Evolutionary conservation across 2,797 vertebrate species (phyloP).

Genomic region (Triplophysa bombifrons): DNA sequence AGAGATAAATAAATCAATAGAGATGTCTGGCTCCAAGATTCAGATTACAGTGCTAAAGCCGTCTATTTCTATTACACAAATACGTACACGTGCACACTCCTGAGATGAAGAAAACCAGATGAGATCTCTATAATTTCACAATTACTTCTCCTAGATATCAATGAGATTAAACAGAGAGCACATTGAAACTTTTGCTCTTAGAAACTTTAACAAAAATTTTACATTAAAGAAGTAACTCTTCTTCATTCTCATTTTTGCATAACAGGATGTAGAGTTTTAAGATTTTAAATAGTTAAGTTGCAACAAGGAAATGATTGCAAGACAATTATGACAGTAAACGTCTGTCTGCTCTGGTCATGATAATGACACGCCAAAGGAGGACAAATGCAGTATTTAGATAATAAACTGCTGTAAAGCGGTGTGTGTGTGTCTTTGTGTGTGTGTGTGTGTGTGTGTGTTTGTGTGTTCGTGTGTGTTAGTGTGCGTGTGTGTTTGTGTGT

Average conservation of each 20-base stretch:
- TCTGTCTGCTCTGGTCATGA: background rate
- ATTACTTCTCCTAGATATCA: too few relatives aligned
- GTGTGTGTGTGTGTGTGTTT: too few relatives aligned
- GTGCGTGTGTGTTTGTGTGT: background rate
- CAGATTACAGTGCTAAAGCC: conserved; percentile 13
- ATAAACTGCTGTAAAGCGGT: background rate
- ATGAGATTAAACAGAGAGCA: too few relatives aligned
- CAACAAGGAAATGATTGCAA: background rate
- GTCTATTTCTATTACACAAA: background rate
- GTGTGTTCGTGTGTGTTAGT: background rate
- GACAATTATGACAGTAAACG: background rate
- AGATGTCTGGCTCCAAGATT: background rate
- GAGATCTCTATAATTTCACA: too few relatives aligned
- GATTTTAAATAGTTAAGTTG: too few relatives aligned
- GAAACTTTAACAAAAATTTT: too few relatives aligned
- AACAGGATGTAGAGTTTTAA: too few relatives aligned
- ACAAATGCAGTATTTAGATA: background rate
- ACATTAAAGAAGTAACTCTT: too few relatives aligned
- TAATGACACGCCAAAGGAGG: background rate
- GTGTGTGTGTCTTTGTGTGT: background rate
- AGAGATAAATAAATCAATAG: background rate
- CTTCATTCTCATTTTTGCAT: too few relatives aligned
- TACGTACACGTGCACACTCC: background rate
- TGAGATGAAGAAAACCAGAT: too few relatives aligned
- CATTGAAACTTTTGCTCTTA: too few relatives aligned